Evolutionary conservation across 2,113 vertebrate genomes (phyloP).

Genomic region (Pterocles gutturalis): DNA sequence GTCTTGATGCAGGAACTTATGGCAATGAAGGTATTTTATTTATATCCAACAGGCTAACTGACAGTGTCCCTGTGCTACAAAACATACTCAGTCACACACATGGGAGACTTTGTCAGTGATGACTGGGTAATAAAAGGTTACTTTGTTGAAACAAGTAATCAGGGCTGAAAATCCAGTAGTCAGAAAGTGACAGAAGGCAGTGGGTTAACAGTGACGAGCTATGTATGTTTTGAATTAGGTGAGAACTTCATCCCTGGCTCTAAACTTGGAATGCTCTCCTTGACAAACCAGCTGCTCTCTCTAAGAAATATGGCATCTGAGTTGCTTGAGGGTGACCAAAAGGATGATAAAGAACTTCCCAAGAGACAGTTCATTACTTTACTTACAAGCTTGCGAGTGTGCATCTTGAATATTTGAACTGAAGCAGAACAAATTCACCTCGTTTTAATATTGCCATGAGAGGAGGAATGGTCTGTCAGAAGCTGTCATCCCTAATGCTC

Average conservation of each 20-base stretch:
- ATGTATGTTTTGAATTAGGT: background rate
- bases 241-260: background rate
- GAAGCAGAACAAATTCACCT: constrained; percentile 18
- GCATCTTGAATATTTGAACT: background rate
- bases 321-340: background rate
- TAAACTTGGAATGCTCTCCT: background rate
- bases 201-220: background rate
- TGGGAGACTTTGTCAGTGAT: background rate
- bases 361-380: background rate
- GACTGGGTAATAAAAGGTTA: background rate
- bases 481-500: background rate
- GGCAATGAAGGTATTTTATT: constrained; percentile 89
- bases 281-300: background rate
- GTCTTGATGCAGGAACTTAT: constrained; percentile 93
- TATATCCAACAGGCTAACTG: background rate
- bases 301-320: background rate
- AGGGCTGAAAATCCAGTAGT: background rate
- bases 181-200: background rate
- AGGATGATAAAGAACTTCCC: background rate
- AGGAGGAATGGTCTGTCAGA: background rate
- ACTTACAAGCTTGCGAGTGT: background rate
- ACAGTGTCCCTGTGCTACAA: background rate
- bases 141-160: background rate
- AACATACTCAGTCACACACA: background rate
- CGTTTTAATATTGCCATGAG: background rate